Conservation (phyloP, 2,113 vertebrate species). For the Falco punctatus region DNA sequence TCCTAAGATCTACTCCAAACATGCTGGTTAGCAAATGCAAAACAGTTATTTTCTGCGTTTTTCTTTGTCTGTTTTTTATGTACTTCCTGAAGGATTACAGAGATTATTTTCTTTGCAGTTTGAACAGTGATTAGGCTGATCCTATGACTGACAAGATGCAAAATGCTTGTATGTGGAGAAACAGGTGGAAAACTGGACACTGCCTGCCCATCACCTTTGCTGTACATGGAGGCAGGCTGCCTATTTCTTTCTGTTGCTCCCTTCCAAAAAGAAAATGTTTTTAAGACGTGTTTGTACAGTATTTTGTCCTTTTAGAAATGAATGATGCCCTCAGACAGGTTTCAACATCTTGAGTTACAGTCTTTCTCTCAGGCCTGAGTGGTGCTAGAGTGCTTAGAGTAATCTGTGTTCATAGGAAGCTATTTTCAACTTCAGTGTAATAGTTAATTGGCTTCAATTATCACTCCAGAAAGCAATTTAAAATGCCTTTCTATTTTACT, state of each 20-base stretch:
- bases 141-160: neutral
- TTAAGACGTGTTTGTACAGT: neutral
- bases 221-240: neutral
- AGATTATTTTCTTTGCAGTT: neutral
- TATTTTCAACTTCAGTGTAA: neutral
- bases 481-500: neutral
- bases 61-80: neutral
- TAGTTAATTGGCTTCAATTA: neutral
- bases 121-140: neutral
- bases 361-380: neutral
- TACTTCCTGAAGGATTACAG: neutral
- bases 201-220: neutral
- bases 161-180: neutral
- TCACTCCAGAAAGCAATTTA: neutral
- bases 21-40: neutral
- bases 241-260: neutral
- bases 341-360: neutral
- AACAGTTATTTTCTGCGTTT: neutral
- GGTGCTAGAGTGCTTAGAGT: neutral
- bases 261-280: neutral
- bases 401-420: neutral
- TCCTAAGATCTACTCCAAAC: neutral
- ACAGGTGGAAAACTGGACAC: neutral
- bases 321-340: neutral
- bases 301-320: neutral